Evolutionary conservation across 2,888 invertebrate species (phyloP).

Genomic region (Charanyca ferruginea): DNA sequence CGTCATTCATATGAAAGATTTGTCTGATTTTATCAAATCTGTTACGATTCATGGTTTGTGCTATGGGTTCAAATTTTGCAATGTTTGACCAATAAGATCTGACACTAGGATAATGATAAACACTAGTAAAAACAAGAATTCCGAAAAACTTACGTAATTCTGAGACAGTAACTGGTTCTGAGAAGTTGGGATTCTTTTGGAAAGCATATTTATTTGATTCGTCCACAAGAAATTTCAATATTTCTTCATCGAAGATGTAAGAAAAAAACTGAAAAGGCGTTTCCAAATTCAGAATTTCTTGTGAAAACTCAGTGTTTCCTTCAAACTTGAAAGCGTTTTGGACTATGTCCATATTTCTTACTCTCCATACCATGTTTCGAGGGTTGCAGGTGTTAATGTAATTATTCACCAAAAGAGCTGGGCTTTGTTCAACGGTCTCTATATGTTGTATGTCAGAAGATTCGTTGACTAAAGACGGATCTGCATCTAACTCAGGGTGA

Average conservation of each 20-base stretch:
- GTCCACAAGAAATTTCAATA: constrained; percentile 59
- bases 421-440: constrained; percentile 65
- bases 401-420: constrained; percentile 42
- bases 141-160: constrained; percentile 54
- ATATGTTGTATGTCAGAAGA: too few relatives aligned
- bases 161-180: constrained; percentile 64
- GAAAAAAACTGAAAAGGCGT: constrained; percentile 60
- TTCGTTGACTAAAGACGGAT: constrained; percentile 36
- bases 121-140: constrained; percentile 64
- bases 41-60: constrained; percentile 63
- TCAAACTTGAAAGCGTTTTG: constrained; percentile 64
- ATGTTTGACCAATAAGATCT: constrained; percentile 44
- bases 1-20: constrained; percentile 64
- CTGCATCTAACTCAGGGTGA: constrained; percentile 64
- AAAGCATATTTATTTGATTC: constrained; percentile 60
- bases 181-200: constrained; percentile 67
- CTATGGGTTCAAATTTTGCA: constrained; percentile 49
- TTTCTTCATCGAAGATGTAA: constrained; percentile 57
- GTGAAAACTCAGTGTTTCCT: constrained; percentile 59
- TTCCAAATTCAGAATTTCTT: constrained; percentile 66
- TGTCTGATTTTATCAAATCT: constrained; percentile 59
- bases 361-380: constrained; percentile 67
- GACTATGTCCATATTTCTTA: constrained; percentile 70
- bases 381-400: constrained; percentile 50
- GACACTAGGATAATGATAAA: constrained; percentile 13